Evolutionary conservation across 2,113 vertebrate species (phyloP).

Genomic region (Microcebus lehilahytsara): DNA sequence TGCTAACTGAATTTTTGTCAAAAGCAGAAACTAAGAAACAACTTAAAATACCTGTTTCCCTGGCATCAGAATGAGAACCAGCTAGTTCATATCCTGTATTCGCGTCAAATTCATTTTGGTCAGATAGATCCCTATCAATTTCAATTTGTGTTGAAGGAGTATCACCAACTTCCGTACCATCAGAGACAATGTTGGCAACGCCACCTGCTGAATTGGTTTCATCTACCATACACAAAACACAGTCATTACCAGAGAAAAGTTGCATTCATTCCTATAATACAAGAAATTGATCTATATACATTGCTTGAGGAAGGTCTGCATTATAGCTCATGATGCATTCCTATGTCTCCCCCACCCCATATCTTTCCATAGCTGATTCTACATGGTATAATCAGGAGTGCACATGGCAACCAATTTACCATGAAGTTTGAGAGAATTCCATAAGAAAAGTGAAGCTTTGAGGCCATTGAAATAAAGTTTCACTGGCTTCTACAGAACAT

Average conservation of each 20-base stretch:
- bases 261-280: neutral
- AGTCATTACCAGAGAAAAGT: constrained; percentile 1
- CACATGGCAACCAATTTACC: neutral
- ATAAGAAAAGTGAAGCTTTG: neutral
- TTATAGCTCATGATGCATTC: too few relatives aligned
- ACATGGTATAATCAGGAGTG: neutral
- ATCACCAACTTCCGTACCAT: neutral
- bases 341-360: neutral
- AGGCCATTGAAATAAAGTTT: neutral
- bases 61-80: neutral
- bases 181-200: neutral
- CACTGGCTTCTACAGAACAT: neutral
- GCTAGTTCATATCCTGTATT: neutral
- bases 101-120: neutral
- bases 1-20: neutral
- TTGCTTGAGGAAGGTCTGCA: neutral
- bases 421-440: neutral
- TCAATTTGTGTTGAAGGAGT: neutral
- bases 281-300: neutral
- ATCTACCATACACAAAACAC: neutral
- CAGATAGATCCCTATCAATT: neutral
- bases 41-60: neutral
- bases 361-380: neutral
- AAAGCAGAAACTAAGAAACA: neutral
- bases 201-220: neutral